These are phyloP conservation scores for Myiagra hebetior DNA, from an alignment of 2,113 vertebrate genomes.

Conservation along the genomic window DNA sequence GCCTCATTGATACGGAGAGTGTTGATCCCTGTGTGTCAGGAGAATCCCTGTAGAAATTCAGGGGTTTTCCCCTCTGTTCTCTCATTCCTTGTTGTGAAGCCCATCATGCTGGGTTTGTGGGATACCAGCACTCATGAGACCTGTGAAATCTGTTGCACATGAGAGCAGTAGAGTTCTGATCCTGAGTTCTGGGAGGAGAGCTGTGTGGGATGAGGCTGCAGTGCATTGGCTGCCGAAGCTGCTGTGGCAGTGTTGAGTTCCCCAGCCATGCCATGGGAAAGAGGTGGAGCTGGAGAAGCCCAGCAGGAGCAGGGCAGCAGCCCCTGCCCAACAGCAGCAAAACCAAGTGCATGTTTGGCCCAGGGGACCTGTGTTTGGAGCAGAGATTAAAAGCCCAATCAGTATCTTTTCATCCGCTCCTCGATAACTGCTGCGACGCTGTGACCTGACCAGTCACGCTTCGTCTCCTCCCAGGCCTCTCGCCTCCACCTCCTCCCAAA, in stretches of 20 bases:
- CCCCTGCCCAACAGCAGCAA: background rate
- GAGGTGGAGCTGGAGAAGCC: background rate
- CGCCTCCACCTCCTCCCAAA: background rate
- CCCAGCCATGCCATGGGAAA: rapidly evolving
- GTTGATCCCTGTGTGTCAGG: rapidly evolving
- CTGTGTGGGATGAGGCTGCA: background rate
- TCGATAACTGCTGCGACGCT: background rate
- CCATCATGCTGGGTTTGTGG: rapidly evolving
- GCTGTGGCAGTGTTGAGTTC: rapidly evolving
- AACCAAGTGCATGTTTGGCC: rapidly evolving
- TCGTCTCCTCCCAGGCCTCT: background rate
- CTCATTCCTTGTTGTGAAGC: background rate
- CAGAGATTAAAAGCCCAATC: conserved; percentile 5
- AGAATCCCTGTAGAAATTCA: background rate
- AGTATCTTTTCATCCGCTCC: background rate
- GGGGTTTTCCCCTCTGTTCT: background rate
- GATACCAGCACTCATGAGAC: rapidly evolving
- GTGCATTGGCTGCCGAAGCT: rapidly evolving
- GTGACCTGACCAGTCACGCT: background rate
- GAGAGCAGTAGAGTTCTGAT: background rate
- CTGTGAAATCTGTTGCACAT: rapidly evolving
- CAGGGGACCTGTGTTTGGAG: background rate
- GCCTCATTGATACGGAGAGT: rapidly evolving
- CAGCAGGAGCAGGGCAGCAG: background rate
- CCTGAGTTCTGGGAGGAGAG: rapidly evolving